Evolutionary conservation across 2,113 vertebrate species (phyloP), one percentile per base, ranked within the genome.

Genomic region (Oxyura jamaicensis): DNA sequence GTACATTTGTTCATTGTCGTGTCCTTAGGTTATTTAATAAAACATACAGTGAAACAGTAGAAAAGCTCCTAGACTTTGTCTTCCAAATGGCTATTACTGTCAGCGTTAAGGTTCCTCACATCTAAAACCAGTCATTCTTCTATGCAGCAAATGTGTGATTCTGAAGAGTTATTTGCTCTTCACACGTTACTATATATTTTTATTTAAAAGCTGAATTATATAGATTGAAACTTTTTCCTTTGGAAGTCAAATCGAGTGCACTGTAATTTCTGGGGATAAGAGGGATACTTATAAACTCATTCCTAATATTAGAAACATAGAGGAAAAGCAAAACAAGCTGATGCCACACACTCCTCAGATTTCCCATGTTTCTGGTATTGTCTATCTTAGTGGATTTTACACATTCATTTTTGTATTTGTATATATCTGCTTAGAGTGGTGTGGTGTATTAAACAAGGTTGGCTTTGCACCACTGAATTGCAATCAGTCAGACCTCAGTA

Each of bases 21-120:
- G 74, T 89, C 94, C 83, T 90, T 92, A 74, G 78, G 88, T 94
- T 97, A 86, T 96, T 96, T 63, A 94, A 68, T 94, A 93, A 85
- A 62, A 35, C 74, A 66, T 93, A 44, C 69, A n/a, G 17, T 89
- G 80, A 94, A 79, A 92, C 35, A 60, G 17, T 90, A 55, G 76
- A 65, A 94, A 91, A 84, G 50, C 46, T 78, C 33, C 39, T 83
- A 48, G 74, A 68, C 82, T 95, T 84, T 48, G 29, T 81, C 60
- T 96, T 89, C 68, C 65, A 72, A 86, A 72, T 44, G 69, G 39
- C 83, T 84, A 2, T 83, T 95, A 53, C 62, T 72, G 53, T 62
- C 42, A 78, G 3, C 9, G 20, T 90, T 79, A 22, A 78, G 3
- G 13, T 58, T 86, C 26, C 93, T 91, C 14, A 2, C 46, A 66